Base-by-base conservation (phyloP, 2,797 vertebrate genomes). In the Carduelis carduelis region DNA sequence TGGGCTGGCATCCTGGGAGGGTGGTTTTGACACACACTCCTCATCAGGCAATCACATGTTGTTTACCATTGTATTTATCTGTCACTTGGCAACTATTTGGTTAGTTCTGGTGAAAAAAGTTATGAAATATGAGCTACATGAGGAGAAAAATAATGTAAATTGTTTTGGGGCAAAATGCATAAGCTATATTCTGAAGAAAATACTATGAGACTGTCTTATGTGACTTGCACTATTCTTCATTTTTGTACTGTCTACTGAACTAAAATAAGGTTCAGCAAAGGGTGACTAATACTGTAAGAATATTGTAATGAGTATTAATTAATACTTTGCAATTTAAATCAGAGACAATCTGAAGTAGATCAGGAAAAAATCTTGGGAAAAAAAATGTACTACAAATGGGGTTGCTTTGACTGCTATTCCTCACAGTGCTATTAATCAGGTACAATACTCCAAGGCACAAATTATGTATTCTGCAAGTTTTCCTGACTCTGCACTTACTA, bases 261-360 rank as follows among this genome's bases (percentile, higher is more conserved):
- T 80, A 77, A 89, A 91, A 53, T 50, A 74, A 78, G 72, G 83
- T 91, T 96, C 82, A 91, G 79, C 53, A 86, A 89, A 92, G 60
- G 69, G 34, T 96, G 89, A 92, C 82, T 94, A 87, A 91, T 80
- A 64, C 60, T 26, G 12, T 85, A 75, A 81, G 72, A 81, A 83
- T 81, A 86, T 64, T 89, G 53, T 85, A 89, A 70, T 81, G 68
- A 84, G 70, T 77, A 78, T 81, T 93, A 95, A 88, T 92, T 91
- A 89, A 83, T 83, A 69, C 44, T 93, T 89, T 89, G 57, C 64
- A 76, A 85, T 89, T 93, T 87, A 93, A 92, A 94, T 92, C 32
- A 44, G 71, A 77, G 64, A 71, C 56, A 64, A 49, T 89, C 57
- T 74, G 78, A 90, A 87, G 66, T 52, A 92, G 64, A 93, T 85